Base-by-base conservation (phyloP, 2,888 invertebrate genomes). In the Cantharis flavilabris region DNA sequence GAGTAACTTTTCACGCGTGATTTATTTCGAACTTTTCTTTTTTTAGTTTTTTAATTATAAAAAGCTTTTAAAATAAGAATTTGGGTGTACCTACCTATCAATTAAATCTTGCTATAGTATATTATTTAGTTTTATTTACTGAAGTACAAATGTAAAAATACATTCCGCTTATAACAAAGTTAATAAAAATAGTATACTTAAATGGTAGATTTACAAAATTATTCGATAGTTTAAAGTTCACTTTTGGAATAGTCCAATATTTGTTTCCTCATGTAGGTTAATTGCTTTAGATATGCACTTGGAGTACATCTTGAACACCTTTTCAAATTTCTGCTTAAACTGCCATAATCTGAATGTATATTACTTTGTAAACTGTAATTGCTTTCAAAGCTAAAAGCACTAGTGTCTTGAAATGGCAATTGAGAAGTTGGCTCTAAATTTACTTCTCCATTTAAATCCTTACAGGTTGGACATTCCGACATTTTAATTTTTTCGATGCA, bases 251-350 rank as follows among this genome's bases (percentile, higher is more conserved):
- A 88, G 83, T 89, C 89, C 0, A 92, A 89, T 16, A 91, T 89
- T 81, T 92, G 90, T 82, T 89, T 89, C 81, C 92, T 87, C 86
- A 92, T 86, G 73, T 89, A 88, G 11, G 92, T 90, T 79, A 92
- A 88, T 85, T 92, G 91, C 81, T 89, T 90, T 76, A 92, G 85
- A 86, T 91, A 92, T 78, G 90, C 90, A 73, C 90, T 92, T 1
- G 92, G 92, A 82, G 86, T 88, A 70, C 85, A 86, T 62, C 84
- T 83, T 5, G 85, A 82, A 13, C 81, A 82, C 67, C 83, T 81
- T 65, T 82, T 83, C 23, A 80, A 80, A 9, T 83, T 83, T 67
- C 84, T 83, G 75, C 86, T 86, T 65, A 88, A 84, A 79, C 88
- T 88, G 0, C 88, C 88, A 78, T 88, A 89, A 81, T 88, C 89